phyloP scores from a whole-genome alignment of 2,888 invertebrate species.

The Bhutanitis thaidina region DNA sequence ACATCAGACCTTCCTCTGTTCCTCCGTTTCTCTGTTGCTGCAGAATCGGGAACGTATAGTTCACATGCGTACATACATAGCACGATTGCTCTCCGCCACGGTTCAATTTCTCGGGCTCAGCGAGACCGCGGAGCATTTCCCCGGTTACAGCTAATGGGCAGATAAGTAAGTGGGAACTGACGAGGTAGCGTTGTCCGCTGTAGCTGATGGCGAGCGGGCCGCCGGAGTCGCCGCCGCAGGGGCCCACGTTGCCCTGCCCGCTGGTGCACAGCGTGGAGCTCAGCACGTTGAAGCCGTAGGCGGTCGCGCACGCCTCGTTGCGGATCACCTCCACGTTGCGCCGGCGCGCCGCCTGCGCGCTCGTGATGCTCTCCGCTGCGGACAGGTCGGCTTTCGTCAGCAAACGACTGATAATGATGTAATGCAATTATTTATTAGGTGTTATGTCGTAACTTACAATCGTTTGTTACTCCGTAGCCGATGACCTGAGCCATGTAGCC shows the following conservation, averaged over 20 bases:
- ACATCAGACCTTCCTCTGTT: no score
- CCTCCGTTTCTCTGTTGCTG: no score
- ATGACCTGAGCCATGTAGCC: slow-evolving; percentile 21
- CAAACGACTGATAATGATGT: no score
- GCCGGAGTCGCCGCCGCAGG: slow-evolving; percentile 22
- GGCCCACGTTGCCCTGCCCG: slow-evolving; percentile 16
- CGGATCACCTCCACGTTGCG: slow-evolving; percentile 37
- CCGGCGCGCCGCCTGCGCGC: slow-evolving; percentile 34
- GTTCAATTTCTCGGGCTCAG: no score
- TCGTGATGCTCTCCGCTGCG: slow-evolving; percentile 14
- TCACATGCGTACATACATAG: no score
- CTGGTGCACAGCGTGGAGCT: slow-evolving; percentile 29
- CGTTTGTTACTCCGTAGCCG: slow-evolving; percentile 25
- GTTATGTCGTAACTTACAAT: slow-evolving; percentile 9
- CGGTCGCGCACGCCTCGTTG: slow-evolving; percentile 21
- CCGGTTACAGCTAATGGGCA: no score
- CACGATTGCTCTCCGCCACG: no score
- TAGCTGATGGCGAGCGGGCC: slow-evolving; percentile 22
- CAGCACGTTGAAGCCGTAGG: slow-evolving; percentile 18
- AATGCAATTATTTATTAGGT: no score
- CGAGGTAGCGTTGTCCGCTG: slow-evolving; percentile 25
- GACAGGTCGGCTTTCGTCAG: background rate
- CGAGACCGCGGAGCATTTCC: no score
- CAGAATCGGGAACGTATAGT: no score
- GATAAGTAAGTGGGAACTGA: background rate